Evolutionary conservation across 1,140 invertebrate species (phyloP), one percentile per base, ranked within the genome.

Genomic region (Gryon sp.): DNA sequence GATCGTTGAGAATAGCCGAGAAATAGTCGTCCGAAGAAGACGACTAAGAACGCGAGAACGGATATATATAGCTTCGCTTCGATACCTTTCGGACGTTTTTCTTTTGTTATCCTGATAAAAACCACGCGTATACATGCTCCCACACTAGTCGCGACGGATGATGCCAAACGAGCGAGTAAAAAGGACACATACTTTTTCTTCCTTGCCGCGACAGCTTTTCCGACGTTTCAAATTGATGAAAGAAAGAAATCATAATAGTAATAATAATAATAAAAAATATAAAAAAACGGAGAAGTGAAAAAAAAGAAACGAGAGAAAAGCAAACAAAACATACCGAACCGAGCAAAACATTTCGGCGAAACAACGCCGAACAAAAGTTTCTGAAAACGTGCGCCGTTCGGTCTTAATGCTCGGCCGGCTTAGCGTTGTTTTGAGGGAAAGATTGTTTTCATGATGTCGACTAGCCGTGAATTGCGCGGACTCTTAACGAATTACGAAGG

Each of bases 1-100:
- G 41, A 80, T 82, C 80, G 79, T 78, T 75, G 76, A 60, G 75
- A 73, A 72, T 69, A 69, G 8, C 55, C 63, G 55, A 69, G 52
- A 66, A 73, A 70, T 62, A 66, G 57, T 65, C 62, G 63, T 41
- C 45, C 52, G 60, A 77, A 68, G 66, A 80, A 66, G 69, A 68
- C 28, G 43, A 40, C 65, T 77, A 80, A 72, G 73, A 75, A 73
- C 66, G 63, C 66, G 72, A 78, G 60, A 74, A 55, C 70, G 72
- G 66, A 80, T 76, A 63, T 60, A 70, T 57, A 78, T 45, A 76
- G 62, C 60, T 40, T 63, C 50, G 53, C 11, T 48, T 24, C n/a
- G 30, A 78, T 66, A 38, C 55, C 65, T 76, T 76, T 70, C 28
- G 74, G 57, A 66, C 45, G 48, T 72, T 70, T 77, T 62, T 68